Conservation (phyloP, 2,113 vertebrate species). For the Odontesthes bonariensis region DNA sequence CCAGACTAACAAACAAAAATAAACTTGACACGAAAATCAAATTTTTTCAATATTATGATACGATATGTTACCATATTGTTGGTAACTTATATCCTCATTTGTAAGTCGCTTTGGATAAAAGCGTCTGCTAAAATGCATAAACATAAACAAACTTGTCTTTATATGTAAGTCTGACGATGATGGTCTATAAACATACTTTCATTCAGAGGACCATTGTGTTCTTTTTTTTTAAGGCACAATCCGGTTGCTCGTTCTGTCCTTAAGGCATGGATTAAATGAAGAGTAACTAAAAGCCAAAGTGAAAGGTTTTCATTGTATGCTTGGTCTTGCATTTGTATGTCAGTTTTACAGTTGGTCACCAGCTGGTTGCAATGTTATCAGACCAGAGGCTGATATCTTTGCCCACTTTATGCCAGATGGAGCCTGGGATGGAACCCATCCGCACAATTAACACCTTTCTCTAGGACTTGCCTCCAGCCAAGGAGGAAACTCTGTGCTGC, state of each 20-base stretch:
- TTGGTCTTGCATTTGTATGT: constrained; percentile 30
- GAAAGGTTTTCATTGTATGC: constrained; percentile 33
- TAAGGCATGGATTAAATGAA: constrained; percentile 43
- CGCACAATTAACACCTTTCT: constrained; percentile 48
- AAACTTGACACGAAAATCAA: too few relatives aligned
- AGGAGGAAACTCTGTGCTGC: constrained; percentile 45
- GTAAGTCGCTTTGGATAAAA: too few relatives aligned
- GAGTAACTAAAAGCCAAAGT: constrained; percentile 28
- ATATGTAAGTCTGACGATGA: too few relatives aligned
- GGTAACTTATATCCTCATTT: too few relatives aligned
- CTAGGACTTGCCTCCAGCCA: constrained; percentile 42
- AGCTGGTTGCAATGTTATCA: constrained; percentile 72
- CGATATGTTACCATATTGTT: too few relatives aligned
- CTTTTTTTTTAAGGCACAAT: too few relatives aligned
- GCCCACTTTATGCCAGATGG: constrained; percentile 67
- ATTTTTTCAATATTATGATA: too few relatives aligned
- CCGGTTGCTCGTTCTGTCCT: background rate
- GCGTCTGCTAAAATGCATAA: too few relatives aligned
- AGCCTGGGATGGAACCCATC: constrained; percentile 60
- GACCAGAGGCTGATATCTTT: constrained; percentile 67
- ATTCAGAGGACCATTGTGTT: too few relatives aligned
- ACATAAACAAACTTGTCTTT: too few relatives aligned
- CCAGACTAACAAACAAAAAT: too few relatives aligned
- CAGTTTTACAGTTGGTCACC: constrained; percentile 45
- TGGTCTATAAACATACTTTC: too few relatives aligned